A percentile compares a stretch with the other conserved stretches of the same genome.
These are phyloP conservation scores for Amaurobius ferox DNA, from an alignment of 2,888 invertebrate genomes.

Conservation along the genomic window DNA sequence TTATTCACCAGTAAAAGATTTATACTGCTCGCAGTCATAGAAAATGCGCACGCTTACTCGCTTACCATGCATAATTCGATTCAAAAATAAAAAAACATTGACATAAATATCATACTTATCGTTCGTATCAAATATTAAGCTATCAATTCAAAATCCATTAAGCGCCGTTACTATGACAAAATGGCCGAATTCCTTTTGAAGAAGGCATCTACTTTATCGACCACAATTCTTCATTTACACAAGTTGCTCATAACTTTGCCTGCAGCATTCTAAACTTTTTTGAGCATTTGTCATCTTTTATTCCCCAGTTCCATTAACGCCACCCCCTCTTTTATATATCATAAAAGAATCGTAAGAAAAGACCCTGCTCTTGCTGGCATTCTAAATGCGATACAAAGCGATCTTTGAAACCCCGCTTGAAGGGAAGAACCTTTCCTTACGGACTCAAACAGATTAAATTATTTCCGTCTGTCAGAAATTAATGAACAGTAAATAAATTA, in stretches of 20 bases:
- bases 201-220: background rate
- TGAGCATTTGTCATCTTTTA: conserved; percentile 60
- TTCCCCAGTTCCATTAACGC: conserved; percentile 47
- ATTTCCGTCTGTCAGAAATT: background rate
- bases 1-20: no score
- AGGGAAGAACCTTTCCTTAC: background rate
- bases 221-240: conserved; percentile 35
- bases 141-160: background rate
- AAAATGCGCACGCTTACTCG: no score
- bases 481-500: conserved; percentile 8
- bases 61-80: no score
- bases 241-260: conserved; percentile 47
- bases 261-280: conserved; percentile 63
- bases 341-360: conserved; percentile 10
- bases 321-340: conserved; percentile 9
- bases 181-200: no score
- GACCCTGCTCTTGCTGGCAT: conserved; percentile 25
- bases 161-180: no score
- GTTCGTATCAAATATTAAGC: background rate
- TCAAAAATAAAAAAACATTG: no score
- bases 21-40: no score
- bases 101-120: no score
- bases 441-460: background rate
- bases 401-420: conserved; percentile 28
- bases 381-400: conserved; percentile 16